Evolutionary conservation across 2,797 vertebrate species (phyloP).

Genomic region (Novumbra hubbsi): DNA sequence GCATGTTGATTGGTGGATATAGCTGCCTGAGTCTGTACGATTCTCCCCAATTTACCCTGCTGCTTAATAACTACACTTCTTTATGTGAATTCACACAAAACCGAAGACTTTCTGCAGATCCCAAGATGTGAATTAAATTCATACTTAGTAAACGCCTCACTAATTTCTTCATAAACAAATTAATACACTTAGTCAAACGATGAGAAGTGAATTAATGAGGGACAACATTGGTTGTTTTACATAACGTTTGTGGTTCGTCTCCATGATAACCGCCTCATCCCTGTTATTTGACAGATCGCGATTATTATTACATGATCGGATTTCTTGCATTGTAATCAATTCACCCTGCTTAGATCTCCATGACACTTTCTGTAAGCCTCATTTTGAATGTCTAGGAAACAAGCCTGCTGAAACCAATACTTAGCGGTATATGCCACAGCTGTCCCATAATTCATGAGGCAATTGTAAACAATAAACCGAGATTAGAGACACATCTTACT

Average conservation of each 20-base stretch:
- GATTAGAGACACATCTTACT: not conserved
- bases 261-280: slow-evolving; percentile 44
- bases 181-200: slow-evolving; percentile 51
- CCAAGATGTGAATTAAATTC: slow-evolving; percentile 44
- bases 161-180: slow-evolving; percentile 43
- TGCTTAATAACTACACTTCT: too few relatives aligned
- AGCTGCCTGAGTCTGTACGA: too few relatives aligned
- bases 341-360: slow-evolving; percentile 26
- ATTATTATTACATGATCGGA: slow-evolving; percentile 10
- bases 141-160: slow-evolving; percentile 27
- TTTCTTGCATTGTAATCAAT: slow-evolving; percentile 30
- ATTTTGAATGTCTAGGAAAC: slow-evolving; percentile 23
- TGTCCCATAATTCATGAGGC: slow-evolving; percentile 41
- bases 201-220: slow-evolving; percentile 47
- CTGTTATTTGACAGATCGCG: slow-evolving; percentile 44
- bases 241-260: slow-evolving; percentile 48
- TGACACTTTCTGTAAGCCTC: slow-evolving; percentile 1
- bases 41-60: too few relatives aligned
- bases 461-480: slow-evolving; percentile 30
- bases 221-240: slow-evolving; percentile 29
- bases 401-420: not conserved
- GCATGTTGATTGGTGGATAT: too few relatives aligned
- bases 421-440: not conserved
- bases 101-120: slow-evolving; percentile 4
- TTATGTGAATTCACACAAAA: too few relatives aligned